phyloP scores from a whole-genome alignment of 2,113 vertebrate species.

The Hippopotamus amphibius region DNA sequence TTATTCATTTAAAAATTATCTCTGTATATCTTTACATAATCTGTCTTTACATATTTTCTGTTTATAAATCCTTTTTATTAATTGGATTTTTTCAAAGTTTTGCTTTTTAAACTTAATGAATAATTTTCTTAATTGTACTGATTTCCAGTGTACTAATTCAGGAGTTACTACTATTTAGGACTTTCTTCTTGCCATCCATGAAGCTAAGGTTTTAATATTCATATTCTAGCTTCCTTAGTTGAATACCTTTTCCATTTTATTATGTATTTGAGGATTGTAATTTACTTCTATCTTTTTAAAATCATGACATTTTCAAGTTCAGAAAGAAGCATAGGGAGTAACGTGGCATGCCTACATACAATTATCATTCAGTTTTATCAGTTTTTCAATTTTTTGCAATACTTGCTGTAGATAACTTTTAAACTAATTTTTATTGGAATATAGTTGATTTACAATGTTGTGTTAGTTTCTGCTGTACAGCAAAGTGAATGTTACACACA shows the following conservation, averaged over 20 bases:
- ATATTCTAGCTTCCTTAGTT: not conserved
- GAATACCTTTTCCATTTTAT: not conserved
- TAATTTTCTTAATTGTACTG: not conserved
- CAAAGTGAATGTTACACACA: too few relatives aligned
- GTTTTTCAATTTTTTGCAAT: not conserved
- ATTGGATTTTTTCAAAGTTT: conserved; percentile 24
- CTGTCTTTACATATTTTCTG: not conserved
- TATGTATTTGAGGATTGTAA: not conserved
- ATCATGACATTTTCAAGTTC: not conserved
- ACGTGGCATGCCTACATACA: not conserved
- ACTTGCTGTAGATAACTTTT: not conserved
- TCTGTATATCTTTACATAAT: not conserved
- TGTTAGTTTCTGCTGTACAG: too few relatives aligned
- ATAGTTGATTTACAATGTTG: too few relatives aligned
- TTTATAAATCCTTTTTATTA: not conserved
- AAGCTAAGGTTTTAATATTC: not conserved
- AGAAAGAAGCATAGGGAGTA: not conserved
- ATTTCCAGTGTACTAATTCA: conserved; percentile 4
- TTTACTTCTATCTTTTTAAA: not conserved
- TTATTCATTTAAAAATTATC: conserved; percentile 27
- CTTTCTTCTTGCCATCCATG: not conserved
- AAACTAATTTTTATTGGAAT: not conserved
- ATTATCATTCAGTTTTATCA: not conserved
- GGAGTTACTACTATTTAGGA: not conserved
- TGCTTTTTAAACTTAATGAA: not conserved